phyloP scores from a whole-genome alignment of 2,113 vertebrate genomes.

The Sialia sialis region DNA sequence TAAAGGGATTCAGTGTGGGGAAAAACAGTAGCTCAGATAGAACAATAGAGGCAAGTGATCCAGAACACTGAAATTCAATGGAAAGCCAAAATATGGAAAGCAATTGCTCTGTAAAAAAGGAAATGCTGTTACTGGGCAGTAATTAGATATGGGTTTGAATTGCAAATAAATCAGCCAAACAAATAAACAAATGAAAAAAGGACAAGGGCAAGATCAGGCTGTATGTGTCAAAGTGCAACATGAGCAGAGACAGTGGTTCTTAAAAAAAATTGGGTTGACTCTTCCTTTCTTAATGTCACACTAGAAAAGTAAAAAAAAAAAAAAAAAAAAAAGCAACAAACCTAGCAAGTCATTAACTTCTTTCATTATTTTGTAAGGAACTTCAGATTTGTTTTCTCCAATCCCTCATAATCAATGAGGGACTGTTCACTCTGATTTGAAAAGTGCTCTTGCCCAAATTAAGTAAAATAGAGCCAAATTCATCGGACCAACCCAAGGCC shows the following conservation, averaged over 20 bases:
- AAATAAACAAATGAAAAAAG: neutral
- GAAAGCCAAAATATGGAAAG: constrained; percentile 61
- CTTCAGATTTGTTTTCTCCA: neutral
- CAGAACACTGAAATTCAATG: constrained; percentile 63
- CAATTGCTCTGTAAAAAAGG: constrained; percentile 44
- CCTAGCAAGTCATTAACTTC: neutral
- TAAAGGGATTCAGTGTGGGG: constrained; percentile 42
- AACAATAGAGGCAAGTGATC: constrained; percentile 61
- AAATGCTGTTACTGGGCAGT: constrained; percentile 56
- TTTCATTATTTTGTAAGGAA: neutral
- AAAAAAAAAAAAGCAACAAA: neutral
- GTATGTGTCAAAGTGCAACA: neutral
- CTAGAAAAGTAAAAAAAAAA: neutral
- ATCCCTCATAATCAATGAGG: neutral
- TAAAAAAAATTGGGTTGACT: neutral
- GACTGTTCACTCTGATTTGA: neutral
- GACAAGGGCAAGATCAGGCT: neutral
- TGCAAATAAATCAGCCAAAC: constrained; percentile 40
- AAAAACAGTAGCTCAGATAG: constrained; percentile 33
- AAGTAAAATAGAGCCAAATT: neutral
- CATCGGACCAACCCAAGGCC: neutral
- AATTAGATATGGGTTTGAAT: constrained; percentile 57
- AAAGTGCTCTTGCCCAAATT: constrained; percentile 10
- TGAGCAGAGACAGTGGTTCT: neutral
- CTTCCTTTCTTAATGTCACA: neutral